Conservation (phyloP, 2,888 invertebrate species). For the Caenorhabditis imperialis region DNA sequence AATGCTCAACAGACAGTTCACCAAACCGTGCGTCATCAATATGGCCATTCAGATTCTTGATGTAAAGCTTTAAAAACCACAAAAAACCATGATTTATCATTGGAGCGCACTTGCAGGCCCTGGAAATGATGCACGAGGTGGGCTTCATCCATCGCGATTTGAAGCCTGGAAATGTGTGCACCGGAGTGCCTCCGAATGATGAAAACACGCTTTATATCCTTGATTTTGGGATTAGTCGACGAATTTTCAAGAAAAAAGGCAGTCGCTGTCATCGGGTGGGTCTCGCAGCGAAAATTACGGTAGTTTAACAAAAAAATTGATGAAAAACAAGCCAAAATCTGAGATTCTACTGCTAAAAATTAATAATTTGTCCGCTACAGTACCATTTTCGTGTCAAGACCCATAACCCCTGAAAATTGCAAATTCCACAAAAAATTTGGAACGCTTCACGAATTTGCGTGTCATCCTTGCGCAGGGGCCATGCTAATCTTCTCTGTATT, state of each 20-base stretch:
- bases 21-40: slow-evolving; percentile 36
- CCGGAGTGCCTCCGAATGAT: slow-evolving; percentile 52
- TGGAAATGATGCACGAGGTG: slow-evolving; percentile 44
- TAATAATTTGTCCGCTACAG: too few species aligned
- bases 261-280: slow-evolving; percentile 21
- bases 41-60: slow-evolving; percentile 47
- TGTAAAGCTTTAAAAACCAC: slow-evolving; percentile 3
- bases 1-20: slow-evolving; percentile 31
- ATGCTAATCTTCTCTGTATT: slow-evolving; percentile 94
- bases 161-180: slow-evolving; percentile 63
- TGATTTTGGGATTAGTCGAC: slow-evolving; percentile 68
- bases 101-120: slow-evolving; percentile 12
- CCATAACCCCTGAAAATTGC: too few species aligned
- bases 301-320: too few species aligned
- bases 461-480: slow-evolving; percentile 93
- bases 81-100: not conserved
- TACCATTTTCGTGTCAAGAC: slow-evolving; percentile 54
- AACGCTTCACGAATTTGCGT: slow-evolving; percentile 93
- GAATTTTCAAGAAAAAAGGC: slow-evolving; percentile 26
- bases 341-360: too few species aligned
- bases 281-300: too few species aligned
- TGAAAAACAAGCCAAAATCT: too few species aligned
- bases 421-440: slow-evolving; percentile 83
- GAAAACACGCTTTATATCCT: slow-evolving; percentile 61
- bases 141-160: slow-evolving; percentile 56